Percentiles rank a stretch among this genome's conserved stretches.
Evolutionary conservation across 1,140 invertebrate species (phyloP).

Genomic region (Orchesella cincta): DNA sequence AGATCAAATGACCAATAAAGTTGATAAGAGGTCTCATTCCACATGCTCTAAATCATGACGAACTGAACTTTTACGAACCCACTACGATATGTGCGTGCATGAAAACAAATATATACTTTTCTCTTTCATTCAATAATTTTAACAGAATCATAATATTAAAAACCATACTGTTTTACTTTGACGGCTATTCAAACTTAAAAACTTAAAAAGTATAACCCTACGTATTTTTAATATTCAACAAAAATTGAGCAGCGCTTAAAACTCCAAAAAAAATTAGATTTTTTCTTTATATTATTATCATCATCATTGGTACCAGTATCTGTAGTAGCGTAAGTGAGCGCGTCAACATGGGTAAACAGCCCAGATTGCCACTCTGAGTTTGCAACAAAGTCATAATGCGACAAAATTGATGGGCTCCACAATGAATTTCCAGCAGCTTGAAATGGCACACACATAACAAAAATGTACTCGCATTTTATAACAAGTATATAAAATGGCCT

Average conservation of each 20-base stretch:
- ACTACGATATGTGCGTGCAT: too few relatives aligned
- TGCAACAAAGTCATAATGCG: constrained; percentile 50
- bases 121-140: too few relatives aligned
- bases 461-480: not conserved
- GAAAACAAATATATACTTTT: too few relatives aligned
- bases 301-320: constrained; percentile 44
- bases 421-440: constrained; percentile 50
- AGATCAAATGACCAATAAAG: too few relatives aligned
- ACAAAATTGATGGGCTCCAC: constrained; percentile 45
- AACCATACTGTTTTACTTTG: not conserved
- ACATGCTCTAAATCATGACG: too few relatives aligned
- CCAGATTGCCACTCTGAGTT: constrained; percentile 46
- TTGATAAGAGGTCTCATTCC: too few relatives aligned
- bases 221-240: not conserved
- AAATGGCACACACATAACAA: not conserved
- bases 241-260: too few relatives aligned
- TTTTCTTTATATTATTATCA: too few relatives aligned
- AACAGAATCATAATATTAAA: not conserved
- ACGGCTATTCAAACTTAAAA: not conserved
- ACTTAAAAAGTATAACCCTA: not conserved
- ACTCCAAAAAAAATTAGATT: too few relatives aligned
- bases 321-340: constrained; percentile 45
- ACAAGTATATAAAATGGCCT: not conserved
- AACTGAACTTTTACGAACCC: too few relatives aligned
- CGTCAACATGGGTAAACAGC: constrained; percentile 43